A percentile compares a stretch with the other conserved stretches of the same genome.
Conservation (phyloP, 2,888 invertebrate species). For the Clistopyga incitator region DNA sequence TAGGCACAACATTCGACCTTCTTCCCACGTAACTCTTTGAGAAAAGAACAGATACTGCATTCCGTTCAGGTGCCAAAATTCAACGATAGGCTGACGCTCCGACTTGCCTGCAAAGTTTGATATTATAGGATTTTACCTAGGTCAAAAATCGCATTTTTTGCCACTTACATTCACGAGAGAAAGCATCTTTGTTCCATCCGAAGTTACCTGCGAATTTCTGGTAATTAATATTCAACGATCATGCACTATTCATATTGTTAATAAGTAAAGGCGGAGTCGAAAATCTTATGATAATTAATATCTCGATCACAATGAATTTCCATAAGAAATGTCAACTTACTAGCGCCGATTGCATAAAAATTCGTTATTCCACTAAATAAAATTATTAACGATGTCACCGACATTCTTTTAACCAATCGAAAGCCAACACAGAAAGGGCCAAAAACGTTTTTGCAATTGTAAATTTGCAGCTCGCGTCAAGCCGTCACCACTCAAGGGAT, state of each 20-base stretch:
- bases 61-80: slow-evolving; percentile 82
- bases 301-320: background rate
- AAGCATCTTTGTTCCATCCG: slow-evolving; percentile 61
- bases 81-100: slow-evolving; percentile 72
- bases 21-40: slow-evolving; percentile 85
- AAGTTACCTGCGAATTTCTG: slow-evolving; percentile 41
- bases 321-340: slow-evolving; percentile 45
- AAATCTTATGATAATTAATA: slow-evolving; percentile 13
- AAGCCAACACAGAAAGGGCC: slow-evolving; percentile 14
- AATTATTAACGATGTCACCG: slow-evolving; percentile 53
- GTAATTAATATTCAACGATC: slow-evolving; percentile 11
- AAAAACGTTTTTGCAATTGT: background rate
- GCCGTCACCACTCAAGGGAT: slow-evolving; percentile 5
- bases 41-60: slow-evolving; percentile 85
- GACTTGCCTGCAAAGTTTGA: slow-evolving; percentile 57
- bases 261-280: background rate
- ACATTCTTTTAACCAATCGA: slow-evolving; percentile 35
- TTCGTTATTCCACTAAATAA: slow-evolving; percentile 57
- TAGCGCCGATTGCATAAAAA: slow-evolving; percentile 30
- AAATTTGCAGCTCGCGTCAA: slow-evolving; percentile 13
- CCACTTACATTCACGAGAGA: slow-evolving; percentile 65
- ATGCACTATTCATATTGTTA: background rate
- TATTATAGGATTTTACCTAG: background rate
- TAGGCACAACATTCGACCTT: slow-evolving; percentile 83
- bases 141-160: background rate